Base-by-base conservation (phyloP, 2,113 vertebrate species). In the Cavia aperea region DNA sequence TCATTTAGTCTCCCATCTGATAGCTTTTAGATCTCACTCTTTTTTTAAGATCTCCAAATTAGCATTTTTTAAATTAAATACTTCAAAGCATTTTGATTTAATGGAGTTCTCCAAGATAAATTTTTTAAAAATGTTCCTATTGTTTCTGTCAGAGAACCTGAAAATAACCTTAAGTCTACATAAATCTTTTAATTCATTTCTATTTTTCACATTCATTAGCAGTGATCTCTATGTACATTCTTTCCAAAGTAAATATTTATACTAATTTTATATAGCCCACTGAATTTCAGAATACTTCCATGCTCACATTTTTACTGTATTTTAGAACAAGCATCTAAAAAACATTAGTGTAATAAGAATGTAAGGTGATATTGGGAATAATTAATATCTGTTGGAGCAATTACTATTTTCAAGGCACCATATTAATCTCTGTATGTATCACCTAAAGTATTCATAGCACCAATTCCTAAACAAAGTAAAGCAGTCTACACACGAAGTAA, bases 1-100 rank as follows among this genome's bases (percentile, higher is more conserved):
- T 93, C 95, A 94, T 89, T 89, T 91, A 81, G 81, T 89, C 70
- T 95, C 46, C 95, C 95, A 96, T 93, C 79, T 96, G 95, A 96
- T 95, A 89, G 70, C 43, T 93, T 94, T 94, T 93, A 85, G 75
- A 89, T 94, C 36, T 83, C 63, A 49, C 82, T 79, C 73, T 65
- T 94, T 95, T 93, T 93, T 93, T 70, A 66, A 91, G 77, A 89
- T 89, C 51, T 87, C 56, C 36, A 89, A 94, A 95, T 95, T 96
- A 94, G 9, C 95, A 91, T 96, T 92, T 96, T 56, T 12, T 13
- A 94, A 95, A 95, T 85, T 85, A 95, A 95, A 91, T 73, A 92
- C 94, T 95, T 95, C 89, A 95, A 95, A 87, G 81, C 81, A 91
- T 88, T 90, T 93, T 95, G 82, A 95, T 85, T 92, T 88, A 63